Evolutionary conservation across 1,140 invertebrate genomes (phyloP).

Genomic region (Conus ventricosus): DNA sequence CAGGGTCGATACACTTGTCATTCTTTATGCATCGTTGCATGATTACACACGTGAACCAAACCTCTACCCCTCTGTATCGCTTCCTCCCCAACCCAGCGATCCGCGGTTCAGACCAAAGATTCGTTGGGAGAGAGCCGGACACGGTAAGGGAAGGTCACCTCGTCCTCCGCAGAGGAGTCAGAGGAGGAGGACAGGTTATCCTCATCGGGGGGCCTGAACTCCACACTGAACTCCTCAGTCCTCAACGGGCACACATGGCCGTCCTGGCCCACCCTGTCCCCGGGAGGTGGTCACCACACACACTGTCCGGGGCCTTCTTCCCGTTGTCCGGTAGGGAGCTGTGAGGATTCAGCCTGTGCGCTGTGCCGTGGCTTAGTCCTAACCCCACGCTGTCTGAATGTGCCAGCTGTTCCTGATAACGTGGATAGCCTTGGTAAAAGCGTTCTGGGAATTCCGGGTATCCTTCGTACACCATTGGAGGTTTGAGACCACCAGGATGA

Average conservation of each 20-base stretch:
- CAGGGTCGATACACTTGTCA: too few relatives aligned
- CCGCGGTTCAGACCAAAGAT: not conserved
- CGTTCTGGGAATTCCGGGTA: too few relatives aligned
- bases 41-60: too few relatives aligned
- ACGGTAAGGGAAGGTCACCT: not conserved
- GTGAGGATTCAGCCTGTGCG: not conserved
- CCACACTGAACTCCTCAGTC: not conserved
- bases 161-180: not conserved
- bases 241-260: not conserved
- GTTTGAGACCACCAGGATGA: too few relatives aligned
- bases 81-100: too few relatives aligned
- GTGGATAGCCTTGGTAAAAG: not conserved
- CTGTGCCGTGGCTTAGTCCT: not conserved
- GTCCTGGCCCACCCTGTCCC: too few relatives aligned
- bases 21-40: too few relatives aligned
- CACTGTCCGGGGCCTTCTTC: not conserved
- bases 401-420: too few relatives aligned
- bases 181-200: conserved; percentile 1
- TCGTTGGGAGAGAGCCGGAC: not conserved
- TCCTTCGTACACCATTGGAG: too few relatives aligned
- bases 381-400: too few relatives aligned
- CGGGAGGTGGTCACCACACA: too few relatives aligned
- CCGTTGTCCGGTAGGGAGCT: not conserved
- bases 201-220: not conserved
- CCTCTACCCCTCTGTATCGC: too few relatives aligned